Evolutionary conservation across 2,888 invertebrate genomes (phyloP).

Genomic region (Drosophila mercatorum): DNA sequence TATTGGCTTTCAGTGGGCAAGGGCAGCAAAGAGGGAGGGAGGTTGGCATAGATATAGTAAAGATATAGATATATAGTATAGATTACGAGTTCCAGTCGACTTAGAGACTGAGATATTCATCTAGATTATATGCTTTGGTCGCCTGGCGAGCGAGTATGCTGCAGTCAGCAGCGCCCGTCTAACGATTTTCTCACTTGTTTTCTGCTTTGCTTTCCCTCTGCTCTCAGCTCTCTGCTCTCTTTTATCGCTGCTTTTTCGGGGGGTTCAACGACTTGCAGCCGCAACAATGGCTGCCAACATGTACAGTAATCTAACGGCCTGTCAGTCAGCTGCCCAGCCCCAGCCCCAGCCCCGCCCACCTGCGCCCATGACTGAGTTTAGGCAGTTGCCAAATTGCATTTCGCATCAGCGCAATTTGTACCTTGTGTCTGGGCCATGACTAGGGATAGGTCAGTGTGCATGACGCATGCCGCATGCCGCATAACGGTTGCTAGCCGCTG

Average conservation of each 20-base stretch:
- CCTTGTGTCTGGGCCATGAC: slow-evolving; percentile 3
- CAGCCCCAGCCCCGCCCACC: background rate
- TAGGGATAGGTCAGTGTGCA: slow-evolving; percentile 44
- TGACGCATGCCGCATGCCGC: background rate
- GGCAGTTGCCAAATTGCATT: slow-evolving; percentile 15
- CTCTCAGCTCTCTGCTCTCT: slow-evolving; percentile 5
- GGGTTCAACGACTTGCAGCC: slow-evolving; percentile 49
- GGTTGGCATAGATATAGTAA: too few relatives aligned
- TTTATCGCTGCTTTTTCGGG: slow-evolving; percentile 1
- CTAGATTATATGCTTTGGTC: too few relatives aligned
- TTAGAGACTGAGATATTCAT: too few relatives aligned
- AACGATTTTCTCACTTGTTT: background rate
- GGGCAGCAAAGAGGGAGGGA: too few relatives aligned
- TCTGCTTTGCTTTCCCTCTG: slow-evolving; percentile 5
- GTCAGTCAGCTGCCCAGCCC: background rate
- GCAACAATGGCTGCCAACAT: slow-evolving; percentile 37
- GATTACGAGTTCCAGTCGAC: too few relatives aligned
- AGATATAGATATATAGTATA: too few relatives aligned
- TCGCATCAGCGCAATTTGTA: background rate
- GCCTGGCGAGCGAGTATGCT: background rate
- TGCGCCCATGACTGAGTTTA: too few relatives aligned
- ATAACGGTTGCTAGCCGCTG: background rate
- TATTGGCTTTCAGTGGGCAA: background rate
- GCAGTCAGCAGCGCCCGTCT: background rate
- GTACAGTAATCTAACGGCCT: slow-evolving; percentile 15